Conservation (phyloP, 1,140 invertebrate species). For the Lutraria rhynchaena region DNA sequence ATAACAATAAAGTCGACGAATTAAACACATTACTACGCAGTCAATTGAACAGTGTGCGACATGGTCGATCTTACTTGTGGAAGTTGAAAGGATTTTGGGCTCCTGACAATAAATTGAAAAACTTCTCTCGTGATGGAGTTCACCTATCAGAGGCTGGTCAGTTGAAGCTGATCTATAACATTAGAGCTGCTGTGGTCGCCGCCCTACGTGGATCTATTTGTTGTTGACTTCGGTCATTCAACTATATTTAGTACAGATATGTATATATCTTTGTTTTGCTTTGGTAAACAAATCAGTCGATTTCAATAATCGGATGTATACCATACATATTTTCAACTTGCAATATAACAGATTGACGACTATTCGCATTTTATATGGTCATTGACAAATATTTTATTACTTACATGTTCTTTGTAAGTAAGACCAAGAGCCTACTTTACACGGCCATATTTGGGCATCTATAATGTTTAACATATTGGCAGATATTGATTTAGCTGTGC, state of each 20-base stretch:
- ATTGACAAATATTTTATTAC: too few relatives aligned
- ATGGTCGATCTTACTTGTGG: constrained; percentile 32
- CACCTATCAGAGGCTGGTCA: constrained; percentile 30
- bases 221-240: not conserved
- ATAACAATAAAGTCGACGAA: constrained; percentile 21
- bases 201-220: constrained; percentile 33
- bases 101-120: not conserved
- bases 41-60: not conserved
- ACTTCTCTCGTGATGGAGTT: constrained; percentile 25
- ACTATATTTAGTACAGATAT: not conserved
- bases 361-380: too few relatives aligned
- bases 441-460: too few relatives aligned
- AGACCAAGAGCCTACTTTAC: too few relatives aligned
- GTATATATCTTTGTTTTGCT: not conserved
- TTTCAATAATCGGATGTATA: too few relatives aligned
- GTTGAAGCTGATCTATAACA: constrained; percentile 2
- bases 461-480: too few relatives aligned
- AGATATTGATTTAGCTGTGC: too few relatives aligned
- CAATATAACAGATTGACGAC: too few relatives aligned
- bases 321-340: too few relatives aligned
- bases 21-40: not conserved
- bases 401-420: too few relatives aligned
- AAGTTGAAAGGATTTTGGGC: constrained; percentile 41
- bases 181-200: constrained; percentile 43
- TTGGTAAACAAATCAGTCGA: too few relatives aligned